Evolutionary conservation across 2,888 invertebrate species (phyloP).

Genomic region (Cremastinae sp.): DNA sequence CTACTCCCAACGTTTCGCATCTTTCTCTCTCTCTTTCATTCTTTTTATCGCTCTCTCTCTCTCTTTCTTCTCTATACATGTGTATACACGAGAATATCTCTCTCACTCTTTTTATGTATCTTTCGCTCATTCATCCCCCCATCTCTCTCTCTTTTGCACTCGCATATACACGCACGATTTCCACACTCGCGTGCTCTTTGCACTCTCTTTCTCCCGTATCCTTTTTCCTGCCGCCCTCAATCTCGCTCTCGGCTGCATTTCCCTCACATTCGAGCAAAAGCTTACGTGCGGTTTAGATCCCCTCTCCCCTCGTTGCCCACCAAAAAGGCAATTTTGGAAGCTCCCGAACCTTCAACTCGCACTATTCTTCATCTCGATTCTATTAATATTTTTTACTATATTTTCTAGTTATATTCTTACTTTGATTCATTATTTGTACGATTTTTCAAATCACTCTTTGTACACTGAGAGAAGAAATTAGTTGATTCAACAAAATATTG

Average conservation of each 20-base stretch:
- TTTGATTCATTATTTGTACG: too few species aligned
- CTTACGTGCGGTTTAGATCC: conserved; percentile 46
- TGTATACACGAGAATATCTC: conserved; percentile 45
- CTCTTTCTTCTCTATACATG: conserved; percentile 35
- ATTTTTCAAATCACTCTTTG: too few species aligned
- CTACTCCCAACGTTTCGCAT: conserved; percentile 70
- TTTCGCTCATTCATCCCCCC: conserved; percentile 43
- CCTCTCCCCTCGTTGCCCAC: conserved; percentile 23
- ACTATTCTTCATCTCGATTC: too few species aligned
- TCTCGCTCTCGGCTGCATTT: conserved; percentile 61
- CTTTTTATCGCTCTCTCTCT: not conserved
- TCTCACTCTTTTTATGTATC: conserved; percentile 63
- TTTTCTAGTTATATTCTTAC: too few species aligned
- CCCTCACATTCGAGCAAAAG: conserved; percentile 61
- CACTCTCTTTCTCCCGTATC: conserved; percentile 63
- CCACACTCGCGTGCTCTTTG: conserved; percentile 15
- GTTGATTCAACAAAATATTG: too few species aligned
- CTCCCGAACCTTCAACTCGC: not conserved
- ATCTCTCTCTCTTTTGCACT: conserved; percentile 56
- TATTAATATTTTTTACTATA: too few species aligned
- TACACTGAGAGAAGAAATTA: too few species aligned
- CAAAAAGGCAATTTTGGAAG: conserved; percentile 37
- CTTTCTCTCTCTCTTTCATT: conserved; percentile 48
- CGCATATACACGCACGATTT: conserved; percentile 21
- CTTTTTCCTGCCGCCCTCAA: conserved; percentile 60